A percentile compares a stretch with the other conserved stretches of the same genome.
Evolutionary conservation across 2,797 vertebrate species (phyloP).

Genomic region (Ciconia nigra): DNA sequence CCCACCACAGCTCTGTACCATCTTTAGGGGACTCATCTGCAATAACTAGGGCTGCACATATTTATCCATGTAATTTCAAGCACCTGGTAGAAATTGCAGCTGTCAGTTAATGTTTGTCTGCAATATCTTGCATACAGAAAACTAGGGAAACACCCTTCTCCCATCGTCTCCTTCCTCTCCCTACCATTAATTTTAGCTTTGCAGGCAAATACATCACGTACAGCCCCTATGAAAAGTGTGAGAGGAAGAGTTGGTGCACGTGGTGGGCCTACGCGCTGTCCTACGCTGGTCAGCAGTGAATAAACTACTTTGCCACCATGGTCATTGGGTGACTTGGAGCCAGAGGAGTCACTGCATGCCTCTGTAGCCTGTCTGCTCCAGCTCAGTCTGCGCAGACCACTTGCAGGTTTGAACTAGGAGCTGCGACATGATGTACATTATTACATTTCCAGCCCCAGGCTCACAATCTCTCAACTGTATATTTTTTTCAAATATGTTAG

Average conservation of each 20-base stretch:
- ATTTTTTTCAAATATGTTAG: background rate
- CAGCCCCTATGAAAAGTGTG: background rate
- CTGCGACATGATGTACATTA: fast-evolving
- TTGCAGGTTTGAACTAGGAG: background rate
- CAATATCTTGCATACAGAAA: background rate
- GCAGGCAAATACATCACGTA: background rate
- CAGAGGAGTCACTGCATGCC: background rate
- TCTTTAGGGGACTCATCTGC: background rate
- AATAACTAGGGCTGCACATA: background rate
- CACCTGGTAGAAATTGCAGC: background rate
- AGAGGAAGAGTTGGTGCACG: fast-evolving
- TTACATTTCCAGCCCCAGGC: background rate
- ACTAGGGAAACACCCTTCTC: background rate
- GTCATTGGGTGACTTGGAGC: background rate
- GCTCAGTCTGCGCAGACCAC: background rate
- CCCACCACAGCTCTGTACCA: background rate
- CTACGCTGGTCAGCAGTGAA: background rate
- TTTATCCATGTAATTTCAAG: background rate
- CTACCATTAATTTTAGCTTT: background rate
- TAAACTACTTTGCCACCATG: background rate
- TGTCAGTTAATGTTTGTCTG: background rate
- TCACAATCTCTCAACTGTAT: background rate
- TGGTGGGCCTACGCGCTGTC: fast-evolving
- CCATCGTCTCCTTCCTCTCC: background rate
- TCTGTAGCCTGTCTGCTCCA: background rate